Conservation (phyloP, 2,888 invertebrate species). For the Yponomeuta sedellus region DNA sequence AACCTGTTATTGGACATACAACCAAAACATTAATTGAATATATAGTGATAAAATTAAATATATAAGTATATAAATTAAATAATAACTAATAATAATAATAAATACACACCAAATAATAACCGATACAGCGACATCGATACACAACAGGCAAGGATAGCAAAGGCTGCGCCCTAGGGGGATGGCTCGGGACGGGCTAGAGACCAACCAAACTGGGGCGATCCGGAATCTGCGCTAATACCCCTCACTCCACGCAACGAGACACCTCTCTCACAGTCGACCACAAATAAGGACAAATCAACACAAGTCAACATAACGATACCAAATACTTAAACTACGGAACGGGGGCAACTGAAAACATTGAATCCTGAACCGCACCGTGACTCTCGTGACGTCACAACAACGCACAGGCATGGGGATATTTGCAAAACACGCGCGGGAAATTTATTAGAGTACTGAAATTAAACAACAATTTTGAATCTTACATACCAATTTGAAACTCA, state of each 20-base stretch:
- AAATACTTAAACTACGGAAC: slow-evolving; percentile 45
- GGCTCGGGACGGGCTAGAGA: slow-evolving; percentile 54
- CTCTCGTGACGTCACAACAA: slow-evolving; percentile 21
- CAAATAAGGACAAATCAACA: slow-evolving; percentile 69
- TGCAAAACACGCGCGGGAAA: slow-evolving; percentile 50
- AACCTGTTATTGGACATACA: slow-evolving; percentile 34
- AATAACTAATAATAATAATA: slow-evolving; percentile 24
- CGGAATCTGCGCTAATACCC: slow-evolving; percentile 74
- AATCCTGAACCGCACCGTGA: too few species aligned
- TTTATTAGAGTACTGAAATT: slow-evolving; percentile 20
- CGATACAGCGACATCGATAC: slow-evolving; percentile 69
- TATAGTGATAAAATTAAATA: neutral
- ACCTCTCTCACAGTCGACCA: slow-evolving; percentile 76
- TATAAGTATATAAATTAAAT: slow-evolving; percentile 2
- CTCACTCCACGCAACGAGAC: slow-evolving; percentile 76
- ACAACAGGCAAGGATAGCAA: slow-evolving; percentile 75
- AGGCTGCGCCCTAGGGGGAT: slow-evolving; percentile 73
- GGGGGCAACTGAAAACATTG: slow-evolving; percentile 46
- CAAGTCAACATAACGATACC: slow-evolving; percentile 55
- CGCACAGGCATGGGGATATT: slow-evolving; percentile 35
- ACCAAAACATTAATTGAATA: slow-evolving; percentile 10
- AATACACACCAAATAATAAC: slow-evolving; percentile 13
- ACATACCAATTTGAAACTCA: neutral
- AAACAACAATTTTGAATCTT: slow-evolving; percentile 12
- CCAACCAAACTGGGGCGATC: slow-evolving; percentile 69